Evolutionary conservation across 2,888 invertebrate species (phyloP), one percentile per base, ranked within the genome.

Genomic region (Eretmocerus hayati): DNA sequence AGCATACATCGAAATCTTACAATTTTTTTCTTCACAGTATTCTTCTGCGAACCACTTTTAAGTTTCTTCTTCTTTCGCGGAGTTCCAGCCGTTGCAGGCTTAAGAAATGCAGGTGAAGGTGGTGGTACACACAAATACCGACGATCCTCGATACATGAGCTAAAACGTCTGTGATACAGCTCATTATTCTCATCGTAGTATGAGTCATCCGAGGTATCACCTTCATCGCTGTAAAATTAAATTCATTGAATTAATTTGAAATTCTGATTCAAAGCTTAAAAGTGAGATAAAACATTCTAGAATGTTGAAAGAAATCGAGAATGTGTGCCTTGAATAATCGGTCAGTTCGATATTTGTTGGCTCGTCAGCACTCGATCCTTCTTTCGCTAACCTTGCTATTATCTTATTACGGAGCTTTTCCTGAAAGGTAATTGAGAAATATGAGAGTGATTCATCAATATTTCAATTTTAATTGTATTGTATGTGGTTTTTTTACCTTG

Each of bases 291-390:
- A n/a, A n/a, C n/a, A 21, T 32, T 13, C 13, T 18, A 31, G 5
- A 31, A 30, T 5, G 30, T 31, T 26, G 15, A 13, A 18, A 36
- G n/a, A n/a, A n/a, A n/a, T n/a, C n/a, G n/a, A n/a, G n/a, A 38
- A 20, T 36, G 19, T 6, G 5, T 1, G 22, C 90, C 90, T 90
- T 8, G 90, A 90, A 68, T 90, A 90, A 73, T 91, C 90, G 21
- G 90, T 88, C 22, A 91, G 73, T 52, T 83, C 82, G 58, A 91
- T 89, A 67, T 90, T 90, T 3, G 87, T 83, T 13, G 90, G 90
- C 67, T 90, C 90, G 61, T 90, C 90, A 8, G 90, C 90, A 66
- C 84, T 90, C 1, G 90, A 90, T 30, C 90, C 90, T 72, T 86
- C 87, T 69, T 86, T 84, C 56, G 83, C 73, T 55, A 90, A 75